Evolutionary conservation across 2,888 invertebrate species (phyloP).

Genomic region (Sisyra nigra): DNA sequence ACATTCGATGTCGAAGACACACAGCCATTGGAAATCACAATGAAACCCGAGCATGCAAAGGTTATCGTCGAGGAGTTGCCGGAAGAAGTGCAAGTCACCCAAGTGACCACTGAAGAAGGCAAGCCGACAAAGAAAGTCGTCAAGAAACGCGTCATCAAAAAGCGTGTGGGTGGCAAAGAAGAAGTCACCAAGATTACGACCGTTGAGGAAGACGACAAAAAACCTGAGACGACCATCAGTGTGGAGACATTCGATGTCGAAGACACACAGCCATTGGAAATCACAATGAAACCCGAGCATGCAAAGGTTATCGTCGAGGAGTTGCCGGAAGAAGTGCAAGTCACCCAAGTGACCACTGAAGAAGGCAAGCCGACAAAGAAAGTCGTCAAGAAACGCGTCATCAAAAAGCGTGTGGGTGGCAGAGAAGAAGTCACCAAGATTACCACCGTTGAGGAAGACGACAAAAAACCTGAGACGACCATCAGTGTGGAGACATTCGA

Average conservation of each 20-base stretch:
- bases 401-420: slow-evolving; percentile 16
- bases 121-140: background rate
- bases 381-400: slow-evolving; percentile 16
- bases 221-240: slow-evolving; percentile 13
- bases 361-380: slow-evolving; percentile 13
- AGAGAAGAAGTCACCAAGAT: slow-evolving; percentile 22
- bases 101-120: slow-evolving; percentile 2
- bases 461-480: slow-evolving; percentile 16
- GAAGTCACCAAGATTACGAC: slow-evolving; percentile 19
- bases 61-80: slow-evolving; percentile 15
- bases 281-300: slow-evolving; percentile 13
- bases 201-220: slow-evolving; percentile 12
- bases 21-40: slow-evolving; percentile 10
- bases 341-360: slow-evolving; percentile 15
- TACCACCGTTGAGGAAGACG: slow-evolving; percentile 15
- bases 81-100: slow-evolving; percentile 11
- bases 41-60: slow-evolving; percentile 8
- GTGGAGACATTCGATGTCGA: slow-evolving; percentile 12
- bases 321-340: slow-evolving; percentile 16
- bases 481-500: slow-evolving; percentile 11
- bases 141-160: slow-evolving; percentile 14
- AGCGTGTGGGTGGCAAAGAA: slow-evolving; percentile 17
- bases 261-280: slow-evolving; percentile 14
- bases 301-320: slow-evolving; percentile 14
- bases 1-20: slow-evolving; percentile 20